Evolutionary conservation across 2,797 vertebrate genomes (phyloP).

Genomic region (Chelmon rostratus): DNA sequence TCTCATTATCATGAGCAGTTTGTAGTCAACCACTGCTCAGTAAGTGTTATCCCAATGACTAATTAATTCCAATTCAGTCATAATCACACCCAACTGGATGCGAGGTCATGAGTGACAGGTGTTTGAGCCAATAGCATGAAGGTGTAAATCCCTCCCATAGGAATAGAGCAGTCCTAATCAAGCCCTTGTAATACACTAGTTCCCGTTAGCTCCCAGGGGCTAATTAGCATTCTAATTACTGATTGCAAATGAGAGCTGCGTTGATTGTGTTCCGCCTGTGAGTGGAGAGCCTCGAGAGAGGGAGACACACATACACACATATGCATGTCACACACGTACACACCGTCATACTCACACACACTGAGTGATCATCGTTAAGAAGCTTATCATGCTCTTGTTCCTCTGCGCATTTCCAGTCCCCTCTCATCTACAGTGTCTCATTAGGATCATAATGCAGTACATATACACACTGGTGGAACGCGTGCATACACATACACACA

Average conservation of each 20-base stretch:
- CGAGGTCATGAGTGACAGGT: conserved; percentile 73
- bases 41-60: conserved; percentile 5
- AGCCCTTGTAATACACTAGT: conserved; percentile 99
- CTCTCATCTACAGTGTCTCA: conserved; percentile 77
- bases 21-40: conserved; percentile 6
- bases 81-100: conserved; percentile 52
- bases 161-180: conserved; percentile 98
- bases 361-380: conserved; percentile 97
- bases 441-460: conserved; percentile 80
- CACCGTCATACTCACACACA: conserved; percentile 78
- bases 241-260: conserved; percentile 96
- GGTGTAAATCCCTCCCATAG: conserved; percentile 80
- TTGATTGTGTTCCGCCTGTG: conserved; percentile 82
- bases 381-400: conserved; percentile 92
- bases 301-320: conserved; percentile 57
- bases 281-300: conserved; percentile 76
- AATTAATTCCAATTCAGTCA: conserved; percentile 45
- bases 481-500: conserved; percentile 28
- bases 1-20: conserved; percentile 14
- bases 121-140: conserved; percentile 72
- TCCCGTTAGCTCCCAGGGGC: conserved; percentile 99
- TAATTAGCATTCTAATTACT: conserved; percentile 99
- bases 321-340: conserved; percentile 72
- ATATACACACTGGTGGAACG: conserved; percentile 57
- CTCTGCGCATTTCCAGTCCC: conserved; percentile 78